Base-by-base conservation (phyloP, 1,140 invertebrate species). In the Brachionus plicatilis region DNA sequence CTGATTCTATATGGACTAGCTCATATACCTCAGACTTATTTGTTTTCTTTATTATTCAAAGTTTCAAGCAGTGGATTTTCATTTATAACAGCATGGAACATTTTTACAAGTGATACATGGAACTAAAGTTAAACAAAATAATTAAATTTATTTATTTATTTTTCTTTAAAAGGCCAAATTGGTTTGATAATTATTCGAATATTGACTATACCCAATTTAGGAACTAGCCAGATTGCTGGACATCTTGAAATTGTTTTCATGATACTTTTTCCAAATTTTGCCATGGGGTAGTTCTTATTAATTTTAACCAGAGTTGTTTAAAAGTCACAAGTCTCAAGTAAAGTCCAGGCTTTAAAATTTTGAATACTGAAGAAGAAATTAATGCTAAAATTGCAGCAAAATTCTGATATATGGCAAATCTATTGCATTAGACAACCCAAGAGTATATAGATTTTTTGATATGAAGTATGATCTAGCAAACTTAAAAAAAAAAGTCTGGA, bases 1-100 rank as follows among this genome's bases (percentile, higher is more conserved):
- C 91, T 92, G 50, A 12, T 88, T 6, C 24, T 89, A 11, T 89
- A 89, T 85, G 88, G 88, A 4, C 86, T 86, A 85, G 86, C 87
- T 9, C 86, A 87, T 45, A 75, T 90, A 41, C 89, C 89, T 1
- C 87, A 86, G 75, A 87, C 87, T 24, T 89, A 90, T 86, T 37
- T 89, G n/a, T 56, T 89, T 27, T 86, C 87, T n/a, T 89, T 87
- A 75, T 43, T 87, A 5, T 89, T 90, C 85, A 86, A 86, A 14
- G 85, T 86, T 12, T 87, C 89, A 7, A 79, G 89, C 2, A 86
- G 87, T 1, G 89, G 88, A 14, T 87, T 89, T 86, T 88, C 88
- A 1, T 87, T 86, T 41, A 84, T 89, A 5, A 87, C 87, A n/a
- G 41, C 45, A 14, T 70, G 53, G 41, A 84, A 84, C 37, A 70